Percentiles rank a stretch among this genome's conserved stretches.
Evolutionary conservation across 1,140 invertebrate genomes (phyloP).

Genomic region (Microplitis demolitor): DNA sequence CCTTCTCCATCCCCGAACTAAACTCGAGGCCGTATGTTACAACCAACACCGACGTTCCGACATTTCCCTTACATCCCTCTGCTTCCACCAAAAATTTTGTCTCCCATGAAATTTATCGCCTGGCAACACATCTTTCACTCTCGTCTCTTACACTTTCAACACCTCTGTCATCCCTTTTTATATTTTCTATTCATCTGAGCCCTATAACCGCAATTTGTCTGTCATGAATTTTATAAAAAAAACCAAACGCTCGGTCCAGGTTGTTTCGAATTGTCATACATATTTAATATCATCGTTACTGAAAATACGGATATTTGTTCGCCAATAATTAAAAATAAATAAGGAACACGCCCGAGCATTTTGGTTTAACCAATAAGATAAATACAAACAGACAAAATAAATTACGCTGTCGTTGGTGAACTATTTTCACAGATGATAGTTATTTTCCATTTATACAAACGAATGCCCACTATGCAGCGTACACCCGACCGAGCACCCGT

Average conservation of each 20-base stretch:
- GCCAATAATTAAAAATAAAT: no score
- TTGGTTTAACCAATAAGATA: not conserved
- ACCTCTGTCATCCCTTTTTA: not conserved
- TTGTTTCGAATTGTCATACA: no score
- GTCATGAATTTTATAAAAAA: not conserved
- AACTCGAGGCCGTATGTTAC: conserved; percentile 17
- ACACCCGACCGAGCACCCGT: not conserved
- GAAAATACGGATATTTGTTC: no score
- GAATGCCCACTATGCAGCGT: no score
- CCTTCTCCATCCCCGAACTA: no score
- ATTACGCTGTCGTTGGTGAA: not conserved
- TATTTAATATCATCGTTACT: no score
- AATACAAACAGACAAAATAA: not conserved
- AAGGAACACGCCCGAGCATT: not conserved
- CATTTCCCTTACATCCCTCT: conserved; percentile 20
- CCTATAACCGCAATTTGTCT: conserved; percentile 22
- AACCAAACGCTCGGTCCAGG: no score
- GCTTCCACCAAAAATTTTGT: conserved; percentile 17
- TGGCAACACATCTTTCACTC: conserved; percentile 5
- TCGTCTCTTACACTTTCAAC: not conserved
- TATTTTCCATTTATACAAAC: not conserved
- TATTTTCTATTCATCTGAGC: no score
- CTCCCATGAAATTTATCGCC: conserved; percentile 17
- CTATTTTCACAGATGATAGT: not conserved
- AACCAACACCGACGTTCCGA: conserved; percentile 22